These are phyloP conservation scores for Xestobium rufovillosum DNA, from an alignment of 2,888 invertebrate genomes.

Conservation along the genomic window DNA sequence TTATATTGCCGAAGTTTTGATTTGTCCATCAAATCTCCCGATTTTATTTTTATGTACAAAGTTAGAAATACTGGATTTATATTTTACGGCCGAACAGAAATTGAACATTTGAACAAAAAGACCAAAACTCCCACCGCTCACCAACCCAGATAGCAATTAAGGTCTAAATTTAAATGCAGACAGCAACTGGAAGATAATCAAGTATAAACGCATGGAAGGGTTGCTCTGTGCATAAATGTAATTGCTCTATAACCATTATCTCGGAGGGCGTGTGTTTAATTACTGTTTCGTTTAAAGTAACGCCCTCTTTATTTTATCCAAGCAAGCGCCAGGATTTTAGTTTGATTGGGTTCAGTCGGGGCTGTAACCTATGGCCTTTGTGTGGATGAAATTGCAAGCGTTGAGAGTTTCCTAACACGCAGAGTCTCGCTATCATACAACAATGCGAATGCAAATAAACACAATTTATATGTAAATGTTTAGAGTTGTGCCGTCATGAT, in stretches of 20 bases:
- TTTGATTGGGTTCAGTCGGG: too few relatives aligned
- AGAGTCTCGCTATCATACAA: too few relatives aligned
- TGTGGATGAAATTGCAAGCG: too few relatives aligned
- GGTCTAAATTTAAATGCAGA: conserved; percentile 9
- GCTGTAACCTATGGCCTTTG: too few relatives aligned
- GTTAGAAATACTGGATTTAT: conserved; percentile 19
- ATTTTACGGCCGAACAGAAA: conserved; percentile 1
- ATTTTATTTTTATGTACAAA: conserved; percentile 30
- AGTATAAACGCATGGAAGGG: conserved; percentile 27
- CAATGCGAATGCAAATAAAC: too few relatives aligned
- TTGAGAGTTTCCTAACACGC: too few relatives aligned
- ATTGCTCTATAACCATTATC: conserved; percentile 31
- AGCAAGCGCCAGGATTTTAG: too few relatives aligned
- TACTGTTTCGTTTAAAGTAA: conserved; percentile 26
- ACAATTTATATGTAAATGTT: too few relatives aligned
- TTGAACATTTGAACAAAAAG: too few relatives aligned
- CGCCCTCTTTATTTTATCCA: conserved; percentile 16
- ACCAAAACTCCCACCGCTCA: too few relatives aligned
- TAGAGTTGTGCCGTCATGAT: too few relatives aligned
- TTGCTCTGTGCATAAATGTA: conserved; percentile 28
- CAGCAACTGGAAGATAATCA: conserved; percentile 22
- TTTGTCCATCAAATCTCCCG: background rate
- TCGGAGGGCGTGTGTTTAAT: conserved; percentile 27
- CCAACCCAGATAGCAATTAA: too few relatives aligned
- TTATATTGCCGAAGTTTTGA: conserved; percentile 31